Base-by-base conservation (phyloP, 1,140 invertebrate species). In the Drosophila truncata region DNA sequence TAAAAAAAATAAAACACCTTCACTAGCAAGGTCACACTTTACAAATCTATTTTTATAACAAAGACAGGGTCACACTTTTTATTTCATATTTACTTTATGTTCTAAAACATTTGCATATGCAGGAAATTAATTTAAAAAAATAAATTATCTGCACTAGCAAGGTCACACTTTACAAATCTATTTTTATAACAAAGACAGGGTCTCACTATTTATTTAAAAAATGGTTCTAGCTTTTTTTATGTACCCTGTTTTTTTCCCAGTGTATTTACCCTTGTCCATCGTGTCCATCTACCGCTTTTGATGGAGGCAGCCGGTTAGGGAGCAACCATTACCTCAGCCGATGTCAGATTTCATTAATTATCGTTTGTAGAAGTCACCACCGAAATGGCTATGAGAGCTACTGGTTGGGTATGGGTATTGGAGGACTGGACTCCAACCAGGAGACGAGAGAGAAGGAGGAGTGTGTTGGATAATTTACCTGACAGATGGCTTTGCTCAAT, bases 321-420 rank as follows among this genome's bases (percentile, higher is more conserved):
- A 25, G 23, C 66, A 72, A 71, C 54, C 66, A 71, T 55, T 67
- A 69, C 73, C 47, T 54, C 49, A 49, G 49, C 57, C 37, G 54
- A 74, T 91, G 88, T 91, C 88, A 80, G 79, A 85, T 90, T 91
- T 91, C 88, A 91, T 91, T 91, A 91, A 91, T 91, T 91, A 91
- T 91, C 90, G 76, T 82, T 91, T 81, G 78, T 84, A 81, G 74
- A 85, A 90, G 81, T 88, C 85, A 84, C 85, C 81, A 84, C 81
- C 85, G 77, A 74, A 49, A n/a, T 33, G 35, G 27, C 46, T 64
- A 42, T 23, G 14, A 29, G 73, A 58, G 33, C 20, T 50, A n/a
- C 47, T 4, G 16, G 33, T 37, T 10, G n/a, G 29, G 41, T 8
- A 54, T 18, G 10, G 31, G 59, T 20, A 47, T 31, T 46, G 16